Base-by-base conservation (phyloP, 2,797 vertebrate genomes). In the Protosalanx chinensis region DNA sequence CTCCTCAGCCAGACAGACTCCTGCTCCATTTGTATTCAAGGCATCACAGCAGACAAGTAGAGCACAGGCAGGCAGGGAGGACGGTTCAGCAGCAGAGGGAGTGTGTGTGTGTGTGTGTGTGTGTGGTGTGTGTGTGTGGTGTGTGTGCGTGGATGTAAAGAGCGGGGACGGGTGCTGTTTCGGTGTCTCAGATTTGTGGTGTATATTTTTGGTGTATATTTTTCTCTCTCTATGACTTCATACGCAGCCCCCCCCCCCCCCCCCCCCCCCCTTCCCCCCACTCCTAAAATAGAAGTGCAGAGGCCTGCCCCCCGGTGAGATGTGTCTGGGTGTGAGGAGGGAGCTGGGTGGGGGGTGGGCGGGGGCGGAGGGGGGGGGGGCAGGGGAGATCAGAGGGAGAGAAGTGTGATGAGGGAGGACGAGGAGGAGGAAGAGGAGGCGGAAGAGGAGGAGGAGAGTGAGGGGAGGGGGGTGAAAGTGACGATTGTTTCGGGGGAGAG, bases 1-100 rank as follows among this genome's bases (percentile, higher is more conserved):
- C 3, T 16, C 15, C 59, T 60, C 59, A 18, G 29, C 27, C 59
- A 32, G 18, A 30, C 16, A 37, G 51, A 58, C 51, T 30, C 59
- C 23, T 64, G 64, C 68, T 64, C 65, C 30, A 84, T 84, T 76
- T 75, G 73, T 80, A 86, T 86, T 84, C 82, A 72, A 75, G 71
- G 60, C 69, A 78, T 68, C 68, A 63, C 2, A 27, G 71, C 64
- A 76, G 71, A 78, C 77, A 64, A 77, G 78, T 59, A 67, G 76
- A 75, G 65, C 64, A 72, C 6, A 27, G 32, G 35, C 49, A 33
- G n/a, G 23, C 6, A 58, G 67, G n/a, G 18, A 59, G 20, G n/a
- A 27, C 46, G 13, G 29, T 56, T 72, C 12, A 53, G 46, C 1
- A 7, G 15, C 6, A 23, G 15, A 18, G 64, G 57, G 69, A 67